Conservation (phyloP, 2,797 vertebrate genomes). For the Crax fasciolata region DNA sequence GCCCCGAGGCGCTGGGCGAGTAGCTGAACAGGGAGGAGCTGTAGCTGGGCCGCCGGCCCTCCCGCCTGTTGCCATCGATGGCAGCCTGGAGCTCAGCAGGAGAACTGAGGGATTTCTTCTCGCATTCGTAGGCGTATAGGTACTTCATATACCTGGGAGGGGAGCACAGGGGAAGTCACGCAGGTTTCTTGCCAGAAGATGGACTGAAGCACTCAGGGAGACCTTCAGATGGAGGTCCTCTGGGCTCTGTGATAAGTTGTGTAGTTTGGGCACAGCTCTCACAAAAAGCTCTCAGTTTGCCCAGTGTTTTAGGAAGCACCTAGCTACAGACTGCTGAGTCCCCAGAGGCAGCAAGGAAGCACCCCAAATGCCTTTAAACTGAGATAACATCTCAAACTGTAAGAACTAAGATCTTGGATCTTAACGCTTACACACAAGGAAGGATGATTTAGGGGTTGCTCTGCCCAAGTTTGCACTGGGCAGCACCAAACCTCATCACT, state of each 20-base stretch:
- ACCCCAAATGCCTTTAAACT: not conserved
- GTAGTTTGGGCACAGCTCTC: not conserved
- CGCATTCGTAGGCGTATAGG: slow-evolving; percentile 95
- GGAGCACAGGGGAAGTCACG: not conserved
- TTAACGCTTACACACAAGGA: not conserved
- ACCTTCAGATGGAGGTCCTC: not conserved
- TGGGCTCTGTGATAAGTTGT: fast-evolving
- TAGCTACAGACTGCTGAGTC: not conserved
- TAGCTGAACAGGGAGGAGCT: slow-evolving; percentile 94
- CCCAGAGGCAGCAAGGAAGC: not conserved
- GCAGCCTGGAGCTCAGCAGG: slow-evolving; percentile 95
- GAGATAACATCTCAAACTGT: fast-evolving
- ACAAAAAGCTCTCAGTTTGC: not conserved
- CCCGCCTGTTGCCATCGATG: slow-evolving; percentile 93
- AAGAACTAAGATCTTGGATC: not conserved
- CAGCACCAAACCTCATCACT: not conserved
- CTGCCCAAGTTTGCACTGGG: fast-evolving
- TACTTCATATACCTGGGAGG: slow-evolving; percentile 96
- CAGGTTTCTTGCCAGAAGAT: not conserved
- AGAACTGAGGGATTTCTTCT: slow-evolving; percentile 95
- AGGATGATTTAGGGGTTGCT: not conserved
- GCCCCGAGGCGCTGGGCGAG: slow-evolving; percentile 82
- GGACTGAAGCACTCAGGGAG: not conserved
- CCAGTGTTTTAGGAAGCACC: fast-evolving
- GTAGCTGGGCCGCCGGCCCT: slow-evolving; percentile 95